Evolutionary conservation across 2,797 vertebrate species (phyloP), one percentile per base, ranked within the genome.

Genomic region (Premnoplex brunnescens): DNA sequence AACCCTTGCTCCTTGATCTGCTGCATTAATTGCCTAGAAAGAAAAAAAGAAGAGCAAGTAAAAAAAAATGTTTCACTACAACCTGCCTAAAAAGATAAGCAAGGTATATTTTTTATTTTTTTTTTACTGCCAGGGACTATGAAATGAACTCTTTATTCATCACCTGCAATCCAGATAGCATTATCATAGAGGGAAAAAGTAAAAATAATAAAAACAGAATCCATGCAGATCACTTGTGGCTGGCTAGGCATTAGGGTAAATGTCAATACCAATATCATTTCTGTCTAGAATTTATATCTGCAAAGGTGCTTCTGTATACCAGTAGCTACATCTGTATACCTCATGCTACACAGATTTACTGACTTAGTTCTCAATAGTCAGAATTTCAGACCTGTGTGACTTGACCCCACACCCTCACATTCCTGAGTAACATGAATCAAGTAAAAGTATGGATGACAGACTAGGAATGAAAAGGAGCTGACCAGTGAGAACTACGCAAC

Each of bases 1-100:
- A 98, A 96, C 6, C 98, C 98, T 83, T 97, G 98, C 69, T 97
- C 97, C 91, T 97, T 97, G 88, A 99, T 98, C 92, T 98, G 98
- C 96, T 99, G 98, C 98, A 99, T 98, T 37, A 98, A 94, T 97
- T 99, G 98, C 99, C 99, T 99, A 86, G 10, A 90, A 72, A 89
- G n/a, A 78, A 66, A 12, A 18, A 63, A 14, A 26, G 2, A 12
- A n/a, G 32, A 54, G 10, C 27, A 54, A 60, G 20, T 93, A 9
- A 93, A 20, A 59, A 58, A 49, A 48, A 37, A 7, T 10, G 5
- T 73, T 93, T 82, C 32, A 74, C 4, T 67, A 27, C 7, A 12
- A 26, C 28, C 13, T 21, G 20, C 18, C n/a, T 21, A 51, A 28
- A 75, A 75, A 48, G 8, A 4, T 30, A 46, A 48, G 26, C 14